Base-by-base conservation (phyloP, 2,888 invertebrate species). In the Loripinus fragilis region DNA sequence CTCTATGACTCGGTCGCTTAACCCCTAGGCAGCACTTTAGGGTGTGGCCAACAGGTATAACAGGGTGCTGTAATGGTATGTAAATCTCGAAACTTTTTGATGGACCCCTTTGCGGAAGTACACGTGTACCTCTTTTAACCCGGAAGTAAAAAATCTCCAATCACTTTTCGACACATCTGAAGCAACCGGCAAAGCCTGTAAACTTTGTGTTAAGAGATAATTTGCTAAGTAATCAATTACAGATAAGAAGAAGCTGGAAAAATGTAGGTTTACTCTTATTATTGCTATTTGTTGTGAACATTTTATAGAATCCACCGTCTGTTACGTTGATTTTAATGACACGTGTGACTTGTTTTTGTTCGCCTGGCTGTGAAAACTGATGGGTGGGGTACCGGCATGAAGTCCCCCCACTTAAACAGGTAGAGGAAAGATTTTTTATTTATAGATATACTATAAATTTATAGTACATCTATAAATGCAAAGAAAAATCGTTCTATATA, bases 131-230 rank as follows among this genome's bases (percentile, higher is more conserved):
- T 45, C 35, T 17, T 67, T 50, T 66, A 70, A 76, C 78, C 71
- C 80, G 83, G 83, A 83, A 83, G 80, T 80, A 38, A 25, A 50
- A 60, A 74, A 73, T 80, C 65, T 67, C 83, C 83, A 83, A 83
- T 83, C 83, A 78, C 70, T 80, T 74, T 73, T 71, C 78, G 83
- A 83, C 83, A 83, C 83, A 83, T 83, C 60, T 12, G 60, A 30
- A 5, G 50, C 50, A 45, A 52, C 78, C 74, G 78, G 71, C 67
- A 50, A 45, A 25, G 64, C 25, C 60, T 64, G 68, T 55, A 23
- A 28, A 28, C 28, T 20, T 12, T 45, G 25, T 25, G n/a, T 28
- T 8, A 10, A 12, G 17, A 23, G 33, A 60, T 33, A 33, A 30
- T 10, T 60, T 33, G 17, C 33, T 5, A 60, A 60, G 60, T 60